Evolutionary conservation across 2,113 vertebrate genomes (phyloP), one percentile per base, ranked within the genome.

Genomic region (Gnathonemus longibarbis): DNA sequence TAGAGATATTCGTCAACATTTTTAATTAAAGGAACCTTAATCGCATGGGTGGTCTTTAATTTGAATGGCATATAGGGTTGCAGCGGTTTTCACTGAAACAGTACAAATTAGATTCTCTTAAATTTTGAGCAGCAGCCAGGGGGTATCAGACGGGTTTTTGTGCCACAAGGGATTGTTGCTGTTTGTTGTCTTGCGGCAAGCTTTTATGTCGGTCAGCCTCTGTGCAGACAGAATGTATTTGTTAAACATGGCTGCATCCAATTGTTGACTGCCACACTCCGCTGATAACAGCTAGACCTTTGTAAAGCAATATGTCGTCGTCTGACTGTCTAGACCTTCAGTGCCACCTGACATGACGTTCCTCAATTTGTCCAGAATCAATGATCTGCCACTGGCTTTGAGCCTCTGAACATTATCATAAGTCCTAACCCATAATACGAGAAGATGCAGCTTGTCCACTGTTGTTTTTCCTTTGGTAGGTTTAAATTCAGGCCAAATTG

Each of bases 301-400:
- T 89, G 90, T 90, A 93, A 90, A 90, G 88, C 77, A 89, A 93
- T 91, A 88, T 86, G 70, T 93, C 91, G 90, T 86, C 66, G 90
- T 94, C 91, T 91, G 90, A 88, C 89, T 91, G 49, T 87, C 92
- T 88, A 90, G 90, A 92, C 92, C 56, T 88, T 88, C 84, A 39
- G 87, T 92, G 91, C 91, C 91, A 93, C 91, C 91, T 90, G 92
- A 94, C 90, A 89, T 88, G 24, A 74, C 10, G 86, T 91, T 90
- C 87, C 90, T 85, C 46, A 87, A 87, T 92, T 89, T 66, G 88
- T 88, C 89, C 89, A 88, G 91, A 92, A 93, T 93, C 92, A 93
- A 93, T 94, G 91, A 88, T 87, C 90, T 58, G 31, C 70, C 80
- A 87, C 56, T 88, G 88, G 89, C 84, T 89, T 48, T 91, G 90